Evolutionary conservation across 2,888 invertebrate species (phyloP).

Genomic region (Drymonia ruficornis): DNA sequence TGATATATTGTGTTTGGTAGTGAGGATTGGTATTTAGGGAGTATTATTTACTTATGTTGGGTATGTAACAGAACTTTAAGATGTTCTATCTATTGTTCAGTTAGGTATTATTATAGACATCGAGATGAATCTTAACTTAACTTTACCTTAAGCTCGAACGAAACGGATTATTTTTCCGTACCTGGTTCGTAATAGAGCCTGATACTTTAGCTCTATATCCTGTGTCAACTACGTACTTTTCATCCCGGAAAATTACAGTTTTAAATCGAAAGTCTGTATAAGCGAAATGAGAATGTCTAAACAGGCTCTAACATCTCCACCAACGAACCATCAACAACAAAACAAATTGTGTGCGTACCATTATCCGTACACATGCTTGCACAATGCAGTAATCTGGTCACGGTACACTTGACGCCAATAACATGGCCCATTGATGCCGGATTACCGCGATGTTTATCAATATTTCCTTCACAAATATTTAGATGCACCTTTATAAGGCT

Average conservation of each 20-base stretch:
- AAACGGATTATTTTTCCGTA: too few species aligned
- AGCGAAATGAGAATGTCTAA: too few species aligned
- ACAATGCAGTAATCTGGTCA: slow-evolving; percentile 78
- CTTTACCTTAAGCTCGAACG: too few species aligned
- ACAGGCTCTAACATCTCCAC: too few species aligned
- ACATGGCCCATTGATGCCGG: slow-evolving; percentile 58
- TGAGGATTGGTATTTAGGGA: not conserved
- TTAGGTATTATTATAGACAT: too few species aligned
- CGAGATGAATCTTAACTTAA: too few species aligned
- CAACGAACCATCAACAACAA: slow-evolving; percentile 4
- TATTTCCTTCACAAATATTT: slow-evolving; percentile 71
- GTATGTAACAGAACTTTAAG: not conserved
- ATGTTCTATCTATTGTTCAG: not conserved
- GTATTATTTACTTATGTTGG: not conserved
- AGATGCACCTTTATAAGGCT: slow-evolving; percentile 41
- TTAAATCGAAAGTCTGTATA: too few species aligned
- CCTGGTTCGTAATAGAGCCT: too few species aligned
- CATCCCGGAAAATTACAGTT: too few species aligned
- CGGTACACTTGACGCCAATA: slow-evolving; percentile 82
- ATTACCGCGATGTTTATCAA: slow-evolving; percentile 79
- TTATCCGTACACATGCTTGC: slow-evolving; percentile 57
- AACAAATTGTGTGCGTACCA: slow-evolving; percentile 28
- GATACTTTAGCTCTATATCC: too few species aligned
- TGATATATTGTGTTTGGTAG: not conserved
- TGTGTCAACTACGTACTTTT: too few species aligned